phyloP scores from a whole-genome alignment of 1,140 invertebrate species.

The Magallana angulata region DNA sequence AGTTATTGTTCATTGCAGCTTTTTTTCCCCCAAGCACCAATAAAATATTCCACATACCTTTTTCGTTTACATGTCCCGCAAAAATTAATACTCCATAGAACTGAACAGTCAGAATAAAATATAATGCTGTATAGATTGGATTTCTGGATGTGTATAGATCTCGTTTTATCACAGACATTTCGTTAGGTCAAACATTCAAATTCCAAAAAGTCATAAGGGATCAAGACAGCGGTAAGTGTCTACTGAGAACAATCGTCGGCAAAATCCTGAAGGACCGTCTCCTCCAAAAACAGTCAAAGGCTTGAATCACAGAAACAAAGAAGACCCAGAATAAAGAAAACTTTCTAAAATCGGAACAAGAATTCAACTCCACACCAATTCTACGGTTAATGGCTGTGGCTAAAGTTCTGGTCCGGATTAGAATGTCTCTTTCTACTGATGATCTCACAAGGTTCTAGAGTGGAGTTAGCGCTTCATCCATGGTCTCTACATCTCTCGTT shows the following conservation, averaged over 20 bases:
- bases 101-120: constrained; percentile 20
- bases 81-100: constrained; percentile 17
- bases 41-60: constrained; percentile 8
- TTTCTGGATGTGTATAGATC: constrained; percentile 4
- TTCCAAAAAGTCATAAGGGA: constrained; percentile 5
- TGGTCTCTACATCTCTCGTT: not conserved
- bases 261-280: no score
- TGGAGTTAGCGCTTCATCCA: not conserved
- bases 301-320: not conserved
- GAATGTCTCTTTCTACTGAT: not conserved
- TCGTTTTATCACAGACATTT: constrained; percentile 29
- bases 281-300: not conserved
- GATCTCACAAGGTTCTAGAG: not conserved
- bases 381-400: not conserved
- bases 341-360: not conserved
- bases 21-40: not conserved
- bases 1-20: not conserved
- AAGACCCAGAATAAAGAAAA: not conserved
- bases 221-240: not conserved
- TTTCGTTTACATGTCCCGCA: constrained; percentile 27
- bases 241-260: no score
- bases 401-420: constrained; percentile 4
- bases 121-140: constrained; percentile 14
- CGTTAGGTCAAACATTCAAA: not conserved
- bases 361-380: not conserved